These are phyloP conservation scores for Tetramorium bicarinatum DNA, from an alignment of 2,888 invertebrate genomes.

Conservation along the genomic window DNA sequence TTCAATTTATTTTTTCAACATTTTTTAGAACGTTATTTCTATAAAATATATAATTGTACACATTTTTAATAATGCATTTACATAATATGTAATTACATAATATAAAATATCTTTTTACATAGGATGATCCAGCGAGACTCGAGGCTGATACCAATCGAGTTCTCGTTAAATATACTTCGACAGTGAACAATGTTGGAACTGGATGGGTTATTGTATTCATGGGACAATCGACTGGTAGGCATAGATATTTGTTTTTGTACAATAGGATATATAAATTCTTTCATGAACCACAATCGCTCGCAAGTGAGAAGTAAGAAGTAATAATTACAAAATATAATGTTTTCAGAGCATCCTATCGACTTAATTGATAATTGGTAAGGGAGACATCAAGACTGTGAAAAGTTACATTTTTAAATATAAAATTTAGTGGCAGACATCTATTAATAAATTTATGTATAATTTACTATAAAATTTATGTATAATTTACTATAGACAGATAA, in stretches of 20 bases:
- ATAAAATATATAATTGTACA: neutral
- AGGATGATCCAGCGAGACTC: constrained; percentile 88
- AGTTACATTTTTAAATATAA: constrained; percentile 63
- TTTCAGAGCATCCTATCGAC: constrained; percentile 44
- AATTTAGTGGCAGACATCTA: neutral
- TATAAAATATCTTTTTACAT: constrained; percentile 76
- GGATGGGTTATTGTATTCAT: constrained; percentile 89
- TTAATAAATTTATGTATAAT: constrained; percentile 34
- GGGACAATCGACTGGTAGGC: constrained; percentile 66
- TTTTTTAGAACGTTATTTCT: constrained; percentile 7
- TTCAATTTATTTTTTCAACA: neutral
- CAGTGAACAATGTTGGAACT: constrained; percentile 90
- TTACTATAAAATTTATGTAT: constrained; percentile 32
- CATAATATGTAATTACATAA: neutral
- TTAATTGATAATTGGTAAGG: constrained; percentile 3
- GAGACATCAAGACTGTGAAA: constrained; percentile 10
- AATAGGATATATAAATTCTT: constrained; percentile 5
- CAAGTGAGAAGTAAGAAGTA: neutral
- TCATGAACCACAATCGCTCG: neutral
- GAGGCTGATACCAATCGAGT: constrained; percentile 88
- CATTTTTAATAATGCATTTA: neutral
- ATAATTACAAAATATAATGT: constrained; percentile 10
- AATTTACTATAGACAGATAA: constrained; percentile 52
- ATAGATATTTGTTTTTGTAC: neutral
- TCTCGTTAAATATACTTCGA: constrained; percentile 89